Conservation (phyloP, 2,797 vertebrate species). For the Acanthurus lineatus region DNA sequence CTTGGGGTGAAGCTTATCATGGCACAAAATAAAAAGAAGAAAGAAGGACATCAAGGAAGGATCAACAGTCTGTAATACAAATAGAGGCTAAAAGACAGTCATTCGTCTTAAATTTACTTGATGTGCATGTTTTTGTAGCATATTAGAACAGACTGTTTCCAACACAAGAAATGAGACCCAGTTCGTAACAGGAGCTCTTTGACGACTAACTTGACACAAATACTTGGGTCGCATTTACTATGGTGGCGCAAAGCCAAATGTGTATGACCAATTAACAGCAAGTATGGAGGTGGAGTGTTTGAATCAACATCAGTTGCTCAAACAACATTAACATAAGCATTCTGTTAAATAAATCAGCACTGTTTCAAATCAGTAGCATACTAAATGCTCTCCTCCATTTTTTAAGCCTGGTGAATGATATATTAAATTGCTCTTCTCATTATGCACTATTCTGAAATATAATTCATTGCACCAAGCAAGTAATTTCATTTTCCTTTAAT, state of each 20-base stretch:
- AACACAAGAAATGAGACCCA: conserved; percentile 1
- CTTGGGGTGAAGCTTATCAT: background rate
- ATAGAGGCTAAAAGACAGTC: background rate
- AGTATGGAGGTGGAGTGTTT: conserved; percentile 24
- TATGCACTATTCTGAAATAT: background rate
- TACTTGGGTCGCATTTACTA: conserved; percentile 13
- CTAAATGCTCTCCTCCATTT: background rate
- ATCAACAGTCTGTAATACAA: background rate
- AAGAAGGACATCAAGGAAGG: background rate
- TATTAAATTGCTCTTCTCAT: conserved; percentile 1
- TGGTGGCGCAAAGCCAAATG: conserved; percentile 21
- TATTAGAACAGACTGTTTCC: background rate
- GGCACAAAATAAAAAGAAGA: background rate
- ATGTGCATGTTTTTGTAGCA: background rate
- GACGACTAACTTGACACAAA: background rate
- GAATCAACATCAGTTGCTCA: conserved; percentile 22
- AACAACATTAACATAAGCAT: conserved; percentile 15
- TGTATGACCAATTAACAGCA: conserved; percentile 27
- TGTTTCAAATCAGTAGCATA: background rate
- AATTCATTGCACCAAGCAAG: background rate
- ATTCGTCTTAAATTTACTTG: too few species aligned
- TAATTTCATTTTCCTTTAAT: background rate
- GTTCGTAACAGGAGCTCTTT: background rate
- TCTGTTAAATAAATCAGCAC: background rate
- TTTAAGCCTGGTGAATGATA: background rate